phyloP scores from a whole-genome alignment of 1,140 invertebrate species.

The Papilio dardanus region DNA sequence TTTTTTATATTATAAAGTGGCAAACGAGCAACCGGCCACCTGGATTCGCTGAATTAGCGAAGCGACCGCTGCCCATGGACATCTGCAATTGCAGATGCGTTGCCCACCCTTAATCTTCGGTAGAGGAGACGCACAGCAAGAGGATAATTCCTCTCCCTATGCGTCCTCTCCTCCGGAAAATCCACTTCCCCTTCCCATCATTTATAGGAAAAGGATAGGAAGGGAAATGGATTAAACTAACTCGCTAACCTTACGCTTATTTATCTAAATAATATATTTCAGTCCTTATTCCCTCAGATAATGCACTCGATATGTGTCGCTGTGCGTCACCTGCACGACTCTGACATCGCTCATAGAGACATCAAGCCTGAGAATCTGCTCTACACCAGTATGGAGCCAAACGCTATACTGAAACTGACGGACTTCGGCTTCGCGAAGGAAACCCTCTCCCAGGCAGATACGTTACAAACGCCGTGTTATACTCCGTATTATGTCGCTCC shows the following conservation, averaged over 20 bases:
- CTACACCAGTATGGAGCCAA: slow-evolving; percentile 87
- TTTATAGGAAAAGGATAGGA: no score
- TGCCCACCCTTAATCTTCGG: no score
- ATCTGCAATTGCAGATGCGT: no score
- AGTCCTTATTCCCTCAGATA: slow-evolving; percentile 83
- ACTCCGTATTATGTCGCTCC: slow-evolving; percentile 98
- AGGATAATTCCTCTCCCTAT: no score
- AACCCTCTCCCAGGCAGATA: slow-evolving; percentile 91
- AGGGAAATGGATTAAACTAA: no score
- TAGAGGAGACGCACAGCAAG: no score
- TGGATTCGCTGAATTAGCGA: no score
- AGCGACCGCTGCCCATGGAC: no score
- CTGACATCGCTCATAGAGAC: slow-evolving; percentile 98
- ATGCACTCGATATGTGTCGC: slow-evolving; percentile 98
- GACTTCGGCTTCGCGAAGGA: slow-evolving; percentile 99
- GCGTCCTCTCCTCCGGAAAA: no score
- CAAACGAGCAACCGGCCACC: no score
- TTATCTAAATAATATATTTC: slow-evolving; percentile 22
- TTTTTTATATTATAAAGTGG: no score
- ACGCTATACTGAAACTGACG: slow-evolving; percentile 95
- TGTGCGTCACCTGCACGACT: slow-evolving; percentile 96
- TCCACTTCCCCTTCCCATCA: no score
- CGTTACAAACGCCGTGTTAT: slow-evolving; percentile 98
- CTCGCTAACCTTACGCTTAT: background rate
- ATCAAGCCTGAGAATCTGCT: slow-evolving; percentile 97